A percentile compares a stretch with the other conserved stretches of the same genome.
Evolutionary conservation across 2,113 vertebrate species (phyloP).

Genomic region (Neodontobutis hainanensis): DNA sequence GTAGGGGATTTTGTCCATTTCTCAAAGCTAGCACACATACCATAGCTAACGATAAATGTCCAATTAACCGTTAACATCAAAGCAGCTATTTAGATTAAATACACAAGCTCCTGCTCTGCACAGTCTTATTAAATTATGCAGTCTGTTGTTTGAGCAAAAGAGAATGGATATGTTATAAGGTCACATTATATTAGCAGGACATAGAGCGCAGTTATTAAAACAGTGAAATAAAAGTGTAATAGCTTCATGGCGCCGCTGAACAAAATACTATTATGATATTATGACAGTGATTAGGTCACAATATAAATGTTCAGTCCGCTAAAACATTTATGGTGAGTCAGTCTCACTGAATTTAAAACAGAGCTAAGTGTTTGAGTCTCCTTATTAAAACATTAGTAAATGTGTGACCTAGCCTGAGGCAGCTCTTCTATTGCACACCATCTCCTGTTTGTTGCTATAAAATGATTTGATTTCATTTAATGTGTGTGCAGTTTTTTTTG

Average conservation of each 20-base stretch:
- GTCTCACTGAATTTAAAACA: neutral
- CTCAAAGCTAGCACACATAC: conserved; percentile 14
- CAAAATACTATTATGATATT: conserved; percentile 7
- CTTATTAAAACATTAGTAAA: conserved; percentile 5
- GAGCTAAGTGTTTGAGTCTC: neutral
- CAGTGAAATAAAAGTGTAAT: neutral
- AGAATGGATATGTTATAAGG: conserved; percentile 6
- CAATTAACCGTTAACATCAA: neutral
- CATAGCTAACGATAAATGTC: conserved; percentile 22
- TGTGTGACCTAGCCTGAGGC: neutral
- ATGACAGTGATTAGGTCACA: neutral
- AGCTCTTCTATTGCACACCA: too few relatives aligned
- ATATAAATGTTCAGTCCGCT: conserved; percentile 14
- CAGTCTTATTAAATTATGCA: neutral
- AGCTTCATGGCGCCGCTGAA: neutral
- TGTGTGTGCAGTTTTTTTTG: too few relatives aligned
- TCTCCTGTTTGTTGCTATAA: too few relatives aligned
- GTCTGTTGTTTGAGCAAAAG: neutral
- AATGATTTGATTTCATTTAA: too few relatives aligned
- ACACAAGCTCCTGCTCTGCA: conserved; percentile 1
- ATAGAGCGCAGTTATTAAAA: neutral
- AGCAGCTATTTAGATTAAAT: conserved; percentile 1
- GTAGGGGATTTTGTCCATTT: conserved; percentile 5
- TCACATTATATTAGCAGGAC: neutral
- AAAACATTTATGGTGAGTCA: neutral